Evolutionary conservation across 2,113 vertebrate genomes (phyloP), one percentile per base, ranked within the genome.

Genomic region (Corvus cornix): DNA sequence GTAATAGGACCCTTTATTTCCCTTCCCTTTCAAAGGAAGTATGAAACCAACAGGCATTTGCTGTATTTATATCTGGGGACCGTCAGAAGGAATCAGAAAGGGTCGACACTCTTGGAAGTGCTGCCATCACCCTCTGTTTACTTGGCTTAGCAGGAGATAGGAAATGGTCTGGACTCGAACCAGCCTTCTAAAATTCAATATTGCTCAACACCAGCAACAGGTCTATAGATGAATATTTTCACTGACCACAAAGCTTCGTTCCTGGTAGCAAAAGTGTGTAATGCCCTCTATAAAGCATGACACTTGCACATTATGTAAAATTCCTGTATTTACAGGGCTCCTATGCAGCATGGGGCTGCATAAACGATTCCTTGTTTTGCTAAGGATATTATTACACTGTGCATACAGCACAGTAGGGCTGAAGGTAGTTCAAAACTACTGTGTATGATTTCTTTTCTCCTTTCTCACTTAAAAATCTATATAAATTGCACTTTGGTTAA

Each of bases 311-410:
- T 92, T 39, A 81, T 92, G 79, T 82, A 58, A 87, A 94, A 96
- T 82, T 96, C 79, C 83, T 84, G 58, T 78, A 89, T 95, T 95
- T 96, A 68, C 83, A 93, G 75, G 76, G 80, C 39, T 95, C 80
- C 92, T 73, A 23, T 93, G 79, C 80, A 87, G 79, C 82, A 70
- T 73, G 93, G 74, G 73, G 85, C 59, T 95, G 62, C 79, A 75
- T 82, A 97, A 97, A 94, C 1, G 0, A 89, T n/a, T 62, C 62
- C 79, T 90, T 96, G 85, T 96, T 97, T 94, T 97, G 37, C 66
- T 94, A 94, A 92, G 93, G 83, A 89, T 96, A 90, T 87, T 89
- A 87, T 97, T 93, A 79, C 92, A 79, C 66, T 76, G 9, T 49
- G 58, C 89, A 55, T 86, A 76, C 35, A 55, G 79, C 73, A 62